Percentiles rank a stretch among this genome's conserved stretches.
These are phyloP conservation scores for Alectura lathami DNA, from an alignment of 2,113 vertebrate genomes.

Conservation along the genomic window DNA sequence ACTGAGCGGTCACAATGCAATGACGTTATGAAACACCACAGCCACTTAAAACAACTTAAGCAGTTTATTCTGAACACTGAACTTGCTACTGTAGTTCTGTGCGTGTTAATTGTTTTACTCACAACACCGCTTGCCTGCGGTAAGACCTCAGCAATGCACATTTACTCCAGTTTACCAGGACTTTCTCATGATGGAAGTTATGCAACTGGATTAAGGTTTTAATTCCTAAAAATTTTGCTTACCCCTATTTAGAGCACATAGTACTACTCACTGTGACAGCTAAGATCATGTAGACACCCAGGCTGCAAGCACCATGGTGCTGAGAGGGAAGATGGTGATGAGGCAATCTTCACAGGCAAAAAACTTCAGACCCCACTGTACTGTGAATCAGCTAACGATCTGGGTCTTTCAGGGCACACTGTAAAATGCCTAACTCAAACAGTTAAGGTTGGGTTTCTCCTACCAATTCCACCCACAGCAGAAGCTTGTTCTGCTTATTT, in stretches of 20 bases:
- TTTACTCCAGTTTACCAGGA: not conserved
- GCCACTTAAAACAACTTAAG: not conserved
- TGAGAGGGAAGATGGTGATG: not conserved
- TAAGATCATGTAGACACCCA: not conserved
- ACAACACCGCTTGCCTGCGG: not conserved
- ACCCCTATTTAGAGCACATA: not conserved
- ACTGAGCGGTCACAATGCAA: not conserved
- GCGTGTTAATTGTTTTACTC: not conserved
- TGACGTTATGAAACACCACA: not conserved
- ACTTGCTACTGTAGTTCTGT: not conserved
- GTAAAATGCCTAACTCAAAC: not conserved
- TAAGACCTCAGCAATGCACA: not conserved
- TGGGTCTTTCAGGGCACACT: not conserved
- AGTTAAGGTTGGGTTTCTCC: not conserved
- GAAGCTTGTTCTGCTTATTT: too few relatives aligned
- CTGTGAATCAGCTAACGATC: not conserved
- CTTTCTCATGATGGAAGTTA: not conserved
- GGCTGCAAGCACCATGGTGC: not conserved
- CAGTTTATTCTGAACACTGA: not conserved
- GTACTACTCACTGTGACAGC: not conserved
- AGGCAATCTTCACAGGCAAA: not conserved
- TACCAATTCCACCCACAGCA: too few relatives aligned
- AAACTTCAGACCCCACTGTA: not conserved
- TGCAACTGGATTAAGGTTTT: not conserved
- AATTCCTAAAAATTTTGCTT: not conserved